Evolutionary conservation across 1,140 invertebrate genomes (phyloP).

Genomic region (Diuraphis noxia): DNA sequence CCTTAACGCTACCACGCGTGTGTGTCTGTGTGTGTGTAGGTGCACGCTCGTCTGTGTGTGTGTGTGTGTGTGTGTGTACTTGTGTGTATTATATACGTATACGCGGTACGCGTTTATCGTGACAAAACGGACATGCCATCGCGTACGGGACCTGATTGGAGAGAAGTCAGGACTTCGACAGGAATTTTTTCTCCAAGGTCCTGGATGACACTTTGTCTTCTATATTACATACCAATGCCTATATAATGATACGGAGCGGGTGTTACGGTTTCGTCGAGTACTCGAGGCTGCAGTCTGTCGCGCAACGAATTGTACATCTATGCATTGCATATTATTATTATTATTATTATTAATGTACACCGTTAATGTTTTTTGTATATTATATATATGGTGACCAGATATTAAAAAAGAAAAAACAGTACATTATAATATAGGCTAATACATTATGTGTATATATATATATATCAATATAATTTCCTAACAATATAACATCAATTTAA

Average conservation of each 20-base stretch:
- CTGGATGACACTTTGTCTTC: not conserved
- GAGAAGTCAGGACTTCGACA: constrained; percentile 13
- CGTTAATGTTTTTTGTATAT: not conserved
- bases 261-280: not conserved
- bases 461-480: too few species aligned
- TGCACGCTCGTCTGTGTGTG: not conserved
- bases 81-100: not conserved
- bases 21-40: not conserved
- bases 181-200: constrained; percentile 36
- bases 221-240: not conserved
- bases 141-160: constrained; percentile 15
- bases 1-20: not conserved
- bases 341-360: too few species aligned
- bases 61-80: not conserved
- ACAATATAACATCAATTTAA: too few species aligned
- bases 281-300: not conserved
- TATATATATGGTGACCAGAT: too few species aligned
- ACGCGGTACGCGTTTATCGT: not conserved
- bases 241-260: not conserved
- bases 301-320: not conserved
- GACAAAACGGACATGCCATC: constrained; percentile 23
- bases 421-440: too few species aligned
- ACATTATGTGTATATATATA: not conserved
- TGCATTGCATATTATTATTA: not conserved
- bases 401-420: too few species aligned